Percentiles rank a stretch among this genome's conserved stretches.
Conservation (phyloP, 2,888 invertebrate species). For the Tipula unca region DNA sequence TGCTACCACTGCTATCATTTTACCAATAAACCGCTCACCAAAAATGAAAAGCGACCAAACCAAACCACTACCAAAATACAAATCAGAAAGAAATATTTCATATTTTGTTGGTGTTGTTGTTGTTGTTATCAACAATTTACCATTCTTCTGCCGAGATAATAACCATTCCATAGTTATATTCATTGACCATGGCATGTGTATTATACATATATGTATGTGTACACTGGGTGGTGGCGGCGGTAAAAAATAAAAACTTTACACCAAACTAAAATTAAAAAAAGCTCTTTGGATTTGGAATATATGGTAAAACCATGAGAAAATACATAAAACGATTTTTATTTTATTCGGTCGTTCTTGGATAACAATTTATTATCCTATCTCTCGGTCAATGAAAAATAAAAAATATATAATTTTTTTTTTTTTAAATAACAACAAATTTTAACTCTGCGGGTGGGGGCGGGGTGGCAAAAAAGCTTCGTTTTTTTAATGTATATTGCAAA, state of each 20-base stretch:
- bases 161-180: background rate
- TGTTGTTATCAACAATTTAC: slow-evolving; percentile 3
- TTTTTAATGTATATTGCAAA: background rate
- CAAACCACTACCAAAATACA: background rate
- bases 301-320: slow-evolving; percentile 1
- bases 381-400: background rate
- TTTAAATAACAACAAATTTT: background rate
- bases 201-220: background rate
- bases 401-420: background rate
- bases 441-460: background rate
- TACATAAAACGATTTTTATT: background rate
- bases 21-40: slow-evolving; percentile 8
- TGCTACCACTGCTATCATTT: background rate
- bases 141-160: background rate
- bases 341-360: background rate
- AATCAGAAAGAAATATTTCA: background rate
- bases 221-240: background rate
- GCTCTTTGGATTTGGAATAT: background rate
- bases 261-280: background rate
- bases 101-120: background rate
- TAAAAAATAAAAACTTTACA: too few relatives aligned
- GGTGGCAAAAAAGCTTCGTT: background rate
- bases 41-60: background rate
- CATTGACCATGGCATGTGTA: background rate
- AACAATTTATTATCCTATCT: slow-evolving; percentile 14